Percentiles rank a stretch among this genome's conserved stretches.
These are phyloP conservation scores for Mycetomoellerius zeteki DNA, from an alignment of 1,140 invertebrate genomes.

Conservation along the genomic window DNA sequence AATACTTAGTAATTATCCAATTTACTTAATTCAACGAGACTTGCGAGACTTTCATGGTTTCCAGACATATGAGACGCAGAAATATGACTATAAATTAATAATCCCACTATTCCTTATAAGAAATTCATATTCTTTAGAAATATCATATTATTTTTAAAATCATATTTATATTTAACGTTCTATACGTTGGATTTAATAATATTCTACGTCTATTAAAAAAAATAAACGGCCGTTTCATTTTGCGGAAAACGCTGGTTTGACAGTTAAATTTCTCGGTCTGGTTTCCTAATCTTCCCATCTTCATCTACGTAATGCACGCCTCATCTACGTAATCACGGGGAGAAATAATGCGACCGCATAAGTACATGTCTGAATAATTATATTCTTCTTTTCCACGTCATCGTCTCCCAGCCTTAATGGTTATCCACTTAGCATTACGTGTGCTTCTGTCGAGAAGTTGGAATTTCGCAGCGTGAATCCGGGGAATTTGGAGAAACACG, in stretches of 20 bases:
- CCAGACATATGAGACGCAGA: neutral
- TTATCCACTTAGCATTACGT: slow-evolving; percentile 44
- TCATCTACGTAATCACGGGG: neutral
- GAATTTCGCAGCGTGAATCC: slow-evolving; percentile 36
- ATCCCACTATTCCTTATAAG: neutral
- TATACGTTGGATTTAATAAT: neutral
- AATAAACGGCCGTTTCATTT: neutral
- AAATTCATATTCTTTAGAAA: neutral
- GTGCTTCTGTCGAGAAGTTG: slow-evolving; percentile 12
- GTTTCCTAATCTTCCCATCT: neutral
- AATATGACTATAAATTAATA: slow-evolving; percentile 13
- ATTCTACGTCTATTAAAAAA: neutral
- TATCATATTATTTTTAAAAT: slow-evolving; percentile 1
- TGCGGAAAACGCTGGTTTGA: neutral
- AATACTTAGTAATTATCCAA: neutral
- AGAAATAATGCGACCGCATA: neutral
- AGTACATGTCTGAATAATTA: slow-evolving; percentile 42
- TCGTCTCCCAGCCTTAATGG: slow-evolving; percentile 14
- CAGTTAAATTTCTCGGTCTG: neutral
- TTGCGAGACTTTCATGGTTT: neutral
- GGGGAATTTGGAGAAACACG: slow-evolving; percentile 50
- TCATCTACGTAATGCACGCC: neutral
- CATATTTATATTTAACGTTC: neutral
- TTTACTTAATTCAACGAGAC: slow-evolving; percentile 9
- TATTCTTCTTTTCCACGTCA: slow-evolving; percentile 12